Conservation (phyloP, 2,888 invertebrate species). For the Agrilus cyanescens region DNA sequence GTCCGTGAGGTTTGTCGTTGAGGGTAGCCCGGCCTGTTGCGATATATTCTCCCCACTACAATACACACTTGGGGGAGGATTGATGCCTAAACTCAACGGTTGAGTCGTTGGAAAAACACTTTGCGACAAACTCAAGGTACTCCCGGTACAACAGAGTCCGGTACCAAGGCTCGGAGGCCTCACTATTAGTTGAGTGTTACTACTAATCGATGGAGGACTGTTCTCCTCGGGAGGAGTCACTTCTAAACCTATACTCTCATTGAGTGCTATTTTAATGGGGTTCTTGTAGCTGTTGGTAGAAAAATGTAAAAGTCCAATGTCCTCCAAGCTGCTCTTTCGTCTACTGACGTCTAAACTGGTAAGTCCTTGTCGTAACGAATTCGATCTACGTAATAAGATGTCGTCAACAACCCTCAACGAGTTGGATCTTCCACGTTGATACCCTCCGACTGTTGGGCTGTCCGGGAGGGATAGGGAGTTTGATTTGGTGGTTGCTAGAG, state of each 20-base stretch:
- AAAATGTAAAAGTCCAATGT: slow-evolving; percentile 73
- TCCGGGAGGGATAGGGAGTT: slow-evolving; percentile 83
- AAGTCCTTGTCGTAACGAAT: slow-evolving; percentile 72
- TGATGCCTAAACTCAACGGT: slow-evolving; percentile 26
- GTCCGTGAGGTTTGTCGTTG: slow-evolving; percentile 40
- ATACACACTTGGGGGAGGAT: slow-evolving; percentile 23
- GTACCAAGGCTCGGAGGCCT: slow-evolving; percentile 32
- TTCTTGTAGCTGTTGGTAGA: slow-evolving; percentile 55
- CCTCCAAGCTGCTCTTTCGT: slow-evolving; percentile 74
- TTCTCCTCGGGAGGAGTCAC: slow-evolving; percentile 46
- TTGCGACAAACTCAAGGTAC: slow-evolving; percentile 30
- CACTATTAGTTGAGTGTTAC: slow-evolving; percentile 44
- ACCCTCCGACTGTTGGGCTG: slow-evolving; percentile 72
- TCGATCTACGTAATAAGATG: slow-evolving; percentile 69
- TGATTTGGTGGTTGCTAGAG: slow-evolving; percentile 71
- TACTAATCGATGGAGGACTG: slow-evolving; percentile 40
- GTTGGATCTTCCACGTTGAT: slow-evolving; percentile 66
- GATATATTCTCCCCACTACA: slow-evolving; percentile 29
- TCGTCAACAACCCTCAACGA: slow-evolving; percentile 80
- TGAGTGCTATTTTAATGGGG: slow-evolving; percentile 74
- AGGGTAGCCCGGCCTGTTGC: slow-evolving; percentile 42
- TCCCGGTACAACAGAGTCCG: slow-evolving; percentile 27
- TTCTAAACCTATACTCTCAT: slow-evolving; percentile 77
- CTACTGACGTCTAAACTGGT: slow-evolving; percentile 49
- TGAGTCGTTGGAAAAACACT: slow-evolving; percentile 25